Conservation (phyloP, 2,797 vertebrate genomes). For the Fratercula arctica region DNA sequence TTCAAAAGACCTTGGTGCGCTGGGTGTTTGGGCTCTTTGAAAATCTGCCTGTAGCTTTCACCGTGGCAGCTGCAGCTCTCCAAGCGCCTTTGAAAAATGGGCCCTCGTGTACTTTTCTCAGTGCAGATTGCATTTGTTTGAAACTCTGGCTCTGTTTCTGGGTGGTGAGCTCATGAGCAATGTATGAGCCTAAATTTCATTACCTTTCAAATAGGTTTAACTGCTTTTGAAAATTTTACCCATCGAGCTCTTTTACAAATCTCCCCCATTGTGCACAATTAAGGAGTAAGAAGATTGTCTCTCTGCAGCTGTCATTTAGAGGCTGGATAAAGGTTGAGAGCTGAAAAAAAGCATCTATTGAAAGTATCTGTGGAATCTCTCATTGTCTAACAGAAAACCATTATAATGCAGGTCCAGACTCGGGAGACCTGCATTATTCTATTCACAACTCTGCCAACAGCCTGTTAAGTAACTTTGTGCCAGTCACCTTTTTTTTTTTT, state of each 20-base stretch:
- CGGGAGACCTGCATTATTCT: not conserved
- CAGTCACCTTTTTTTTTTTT: not conserved
- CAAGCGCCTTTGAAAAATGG: accelerated
- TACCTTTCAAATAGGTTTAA: not conserved
- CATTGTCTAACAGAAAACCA: not conserved
- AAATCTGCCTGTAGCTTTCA: not conserved
- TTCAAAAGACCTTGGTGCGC: not conserved
- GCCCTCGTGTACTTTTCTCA: not conserved
- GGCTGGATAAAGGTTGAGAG: not conserved
- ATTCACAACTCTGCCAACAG: not conserved
- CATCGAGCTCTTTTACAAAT: not conserved
- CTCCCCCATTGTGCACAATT: not conserved
- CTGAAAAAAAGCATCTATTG: not conserved
- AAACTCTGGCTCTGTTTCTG: not conserved
- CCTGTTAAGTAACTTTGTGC: not conserved
- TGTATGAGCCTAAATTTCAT: not conserved
- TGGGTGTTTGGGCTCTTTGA: not conserved
- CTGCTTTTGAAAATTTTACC: not conserved
- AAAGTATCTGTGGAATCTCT: not conserved
- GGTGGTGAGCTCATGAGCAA: not conserved
- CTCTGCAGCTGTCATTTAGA: not conserved
- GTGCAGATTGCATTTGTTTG: not conserved
- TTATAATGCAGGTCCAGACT: not conserved
- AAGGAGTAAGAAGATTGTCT: not conserved
- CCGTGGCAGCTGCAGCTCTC: not conserved